These are phyloP conservation scores for Slavum lentiscoides DNA, from an alignment of 2,888 invertebrate genomes.

Conservation along the genomic window DNA sequence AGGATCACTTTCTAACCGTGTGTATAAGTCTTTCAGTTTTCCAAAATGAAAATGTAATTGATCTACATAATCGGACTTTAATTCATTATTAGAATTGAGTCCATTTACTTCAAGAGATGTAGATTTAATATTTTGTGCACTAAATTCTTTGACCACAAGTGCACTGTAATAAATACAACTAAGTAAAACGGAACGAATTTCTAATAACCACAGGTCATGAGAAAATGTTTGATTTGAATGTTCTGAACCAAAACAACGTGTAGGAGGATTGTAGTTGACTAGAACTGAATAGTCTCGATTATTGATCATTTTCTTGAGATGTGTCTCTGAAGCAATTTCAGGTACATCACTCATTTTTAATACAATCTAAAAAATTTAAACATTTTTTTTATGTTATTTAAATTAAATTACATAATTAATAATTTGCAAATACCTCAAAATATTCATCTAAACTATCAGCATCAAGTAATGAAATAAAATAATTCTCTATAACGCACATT, in stretches of 20 bases:
- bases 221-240: conserved; percentile 34
- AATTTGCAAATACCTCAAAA: conserved; percentile 27
- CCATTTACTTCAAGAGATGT: conserved; percentile 6
- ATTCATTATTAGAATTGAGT: neutral
- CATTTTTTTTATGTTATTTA: neutral
- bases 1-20: conserved; percentile 30
- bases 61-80: neutral
- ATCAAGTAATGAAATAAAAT: conserved; percentile 40
- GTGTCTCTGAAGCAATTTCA: conserved; percentile 24
- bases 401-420: conserved; percentile 13
- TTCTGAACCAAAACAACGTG: conserved; percentile 21
- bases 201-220: conserved; percentile 33
- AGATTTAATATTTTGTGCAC: neutral
- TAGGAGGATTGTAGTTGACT: conserved; percentile 30
- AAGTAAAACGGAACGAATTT: conserved; percentile 37
- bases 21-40: conserved; percentile 12
- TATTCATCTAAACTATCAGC: conserved; percentile 38
- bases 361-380: conserved; percentile 23
- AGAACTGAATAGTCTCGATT: conserved; percentile 44
- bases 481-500: conserved; percentile 65
- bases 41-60: conserved; percentile 30
- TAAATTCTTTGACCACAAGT: conserved; percentile 12
- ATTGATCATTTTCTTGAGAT: conserved; percentile 40
- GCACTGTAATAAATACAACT: conserved; percentile 45
- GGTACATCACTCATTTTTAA: conserved; percentile 40